phyloP scores from a whole-genome alignment of 1,140 invertebrate species.

The Philotrypesis tridentata region DNA sequence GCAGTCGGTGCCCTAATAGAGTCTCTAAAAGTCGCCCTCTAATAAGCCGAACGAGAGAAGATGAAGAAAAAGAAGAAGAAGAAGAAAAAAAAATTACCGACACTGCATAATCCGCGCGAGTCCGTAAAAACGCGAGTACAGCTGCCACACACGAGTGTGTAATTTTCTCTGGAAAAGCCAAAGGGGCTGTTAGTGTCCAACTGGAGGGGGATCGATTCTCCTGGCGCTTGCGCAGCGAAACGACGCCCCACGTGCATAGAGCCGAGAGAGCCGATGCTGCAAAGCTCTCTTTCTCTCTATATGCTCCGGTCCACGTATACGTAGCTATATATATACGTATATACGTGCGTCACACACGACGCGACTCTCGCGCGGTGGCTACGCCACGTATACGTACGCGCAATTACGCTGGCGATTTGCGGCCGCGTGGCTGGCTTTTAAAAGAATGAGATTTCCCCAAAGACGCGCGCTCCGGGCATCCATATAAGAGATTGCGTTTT shows the following conservation, averaged over 20 bases:
- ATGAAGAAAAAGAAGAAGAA: background rate
- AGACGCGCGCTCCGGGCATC: too few species aligned
- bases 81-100: background rate
- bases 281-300: too few species aligned
- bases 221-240: constrained; percentile 63
- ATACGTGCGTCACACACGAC: too few species aligned
- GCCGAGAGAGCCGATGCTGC: constrained; percentile 7
- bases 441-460: background rate
- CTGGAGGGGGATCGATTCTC: constrained; percentile 68
- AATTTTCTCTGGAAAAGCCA: constrained; percentile 49
- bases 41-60: background rate
- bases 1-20: background rate
- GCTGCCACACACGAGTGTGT: background rate
- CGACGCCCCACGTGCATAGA: constrained; percentile 66
- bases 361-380: too few species aligned
- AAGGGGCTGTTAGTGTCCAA: constrained; percentile 40
- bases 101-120: background rate
- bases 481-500: too few species aligned
- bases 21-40: background rate
- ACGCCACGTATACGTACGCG: too few species aligned
- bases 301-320: background rate
- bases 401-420: too few species aligned
- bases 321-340: too few species aligned
- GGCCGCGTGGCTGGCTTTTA: background rate
- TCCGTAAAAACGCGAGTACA: background rate